Percentiles rank a stretch among this genome's conserved stretches.
These are phyloP conservation scores for Cerceris ruficornis DNA, from an alignment of 2,888 invertebrate species.

Conservation along the genomic window DNA sequence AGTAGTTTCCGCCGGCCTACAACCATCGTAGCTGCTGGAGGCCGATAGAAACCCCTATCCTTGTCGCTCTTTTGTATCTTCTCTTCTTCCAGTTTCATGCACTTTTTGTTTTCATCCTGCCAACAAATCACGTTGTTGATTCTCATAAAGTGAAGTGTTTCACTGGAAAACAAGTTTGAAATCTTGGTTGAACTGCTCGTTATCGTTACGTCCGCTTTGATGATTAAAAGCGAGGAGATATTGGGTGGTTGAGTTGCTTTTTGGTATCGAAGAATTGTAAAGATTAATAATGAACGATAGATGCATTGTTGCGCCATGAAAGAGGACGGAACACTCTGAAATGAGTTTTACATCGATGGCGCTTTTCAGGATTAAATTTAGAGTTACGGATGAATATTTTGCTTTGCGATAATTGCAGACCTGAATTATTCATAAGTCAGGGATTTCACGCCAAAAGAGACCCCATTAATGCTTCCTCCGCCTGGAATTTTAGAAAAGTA, in stretches of 20 bases:
- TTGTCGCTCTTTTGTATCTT: conserved; percentile 61
- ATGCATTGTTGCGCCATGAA: not conserved
- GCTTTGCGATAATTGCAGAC: conserved; percentile 8
- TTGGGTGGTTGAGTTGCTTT: not conserved
- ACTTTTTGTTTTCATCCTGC: too few species aligned
- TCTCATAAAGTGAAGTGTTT: conserved; percentile 9
- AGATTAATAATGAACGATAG: not conserved
- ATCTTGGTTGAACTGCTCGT: not conserved
- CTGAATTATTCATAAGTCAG: conserved; percentile 1
- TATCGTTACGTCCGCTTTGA: too few species aligned
- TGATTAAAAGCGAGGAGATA: too few species aligned
- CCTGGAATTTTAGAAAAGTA: not conserved
- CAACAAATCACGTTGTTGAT: not conserved
- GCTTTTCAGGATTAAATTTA: conserved; percentile 2
- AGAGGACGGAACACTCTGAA: not conserved
- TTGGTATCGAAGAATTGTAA: not conserved
- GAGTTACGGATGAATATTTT: conserved; percentile 16
- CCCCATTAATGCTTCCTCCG: not conserved
- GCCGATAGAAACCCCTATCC: conserved; percentile 95
- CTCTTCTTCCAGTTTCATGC: conserved; percentile 3
- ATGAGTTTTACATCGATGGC: not conserved
- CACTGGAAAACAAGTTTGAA: not conserved
- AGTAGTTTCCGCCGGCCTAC: conserved; percentile 98
- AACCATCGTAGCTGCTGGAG: conserved; percentile 91
- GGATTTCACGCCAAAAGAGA: not conserved